Conservation (phyloP, 2,113 vertebrate genomes). For the Tretioscincus oriximinensis region DNA sequence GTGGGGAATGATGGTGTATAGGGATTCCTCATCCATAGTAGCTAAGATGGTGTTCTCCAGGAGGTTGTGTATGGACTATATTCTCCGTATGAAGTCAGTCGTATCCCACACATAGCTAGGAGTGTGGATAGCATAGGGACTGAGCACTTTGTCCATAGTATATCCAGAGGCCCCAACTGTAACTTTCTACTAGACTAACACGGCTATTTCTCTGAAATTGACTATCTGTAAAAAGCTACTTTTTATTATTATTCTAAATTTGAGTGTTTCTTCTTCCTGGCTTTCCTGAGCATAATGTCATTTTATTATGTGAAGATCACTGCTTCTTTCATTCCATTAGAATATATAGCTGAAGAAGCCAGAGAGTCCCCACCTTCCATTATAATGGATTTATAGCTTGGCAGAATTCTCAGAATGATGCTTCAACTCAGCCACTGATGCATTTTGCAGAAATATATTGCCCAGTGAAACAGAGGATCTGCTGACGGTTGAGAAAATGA, state of each 20-base stretch:
- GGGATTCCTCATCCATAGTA: no score
- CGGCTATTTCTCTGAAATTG: no score
- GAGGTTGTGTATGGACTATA: no score
- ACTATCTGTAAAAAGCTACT: no score
- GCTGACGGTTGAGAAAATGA: slow-evolving; percentile 61
- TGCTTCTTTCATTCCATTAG: slow-evolving; percentile 57
- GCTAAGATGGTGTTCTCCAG: no score
- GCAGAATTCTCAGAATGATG: slow-evolving; percentile 49
- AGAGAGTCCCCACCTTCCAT: slow-evolving; percentile 46
- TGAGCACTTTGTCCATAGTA: no score
- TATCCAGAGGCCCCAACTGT: no score
- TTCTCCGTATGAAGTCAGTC: no score
- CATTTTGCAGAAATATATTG: slow-evolving; percentile 49
- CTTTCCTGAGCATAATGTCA: slow-evolving; percentile 57
- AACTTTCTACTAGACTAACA: no score
- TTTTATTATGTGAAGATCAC: slow-evolving; percentile 71
- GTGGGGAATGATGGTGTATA: no score
- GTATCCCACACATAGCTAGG: no score
- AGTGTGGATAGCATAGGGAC: no score
- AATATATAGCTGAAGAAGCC: slow-evolving; percentile 30
- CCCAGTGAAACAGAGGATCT: slow-evolving; percentile 36
- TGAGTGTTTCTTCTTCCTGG: slow-evolving; percentile 39
- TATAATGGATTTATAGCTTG: slow-evolving; percentile 60
- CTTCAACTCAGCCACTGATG: slow-evolving; percentile 48
- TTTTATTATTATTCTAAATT: not conserved